Percentiles rank a stretch among this genome's conserved stretches.
phyloP scores from a whole-genome alignment of 2,797 vertebrate genomes.

The Dendrocincla fuliginosa region DNA sequence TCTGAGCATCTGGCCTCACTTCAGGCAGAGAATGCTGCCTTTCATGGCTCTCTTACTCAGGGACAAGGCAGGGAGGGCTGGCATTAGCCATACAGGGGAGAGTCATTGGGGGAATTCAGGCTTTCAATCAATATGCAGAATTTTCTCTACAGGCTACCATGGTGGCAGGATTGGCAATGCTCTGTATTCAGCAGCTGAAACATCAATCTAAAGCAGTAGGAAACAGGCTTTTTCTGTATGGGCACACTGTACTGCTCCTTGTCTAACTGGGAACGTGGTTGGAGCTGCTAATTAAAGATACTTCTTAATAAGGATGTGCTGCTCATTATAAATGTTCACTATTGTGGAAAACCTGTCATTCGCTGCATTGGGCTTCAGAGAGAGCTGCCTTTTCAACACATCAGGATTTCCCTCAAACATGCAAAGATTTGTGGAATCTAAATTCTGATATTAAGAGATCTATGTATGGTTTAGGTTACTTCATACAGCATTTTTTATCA shows the following conservation, averaged over 20 bases:
- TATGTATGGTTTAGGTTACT: not conserved
- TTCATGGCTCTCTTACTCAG: not conserved
- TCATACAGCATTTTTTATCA: not conserved
- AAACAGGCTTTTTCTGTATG: not conserved
- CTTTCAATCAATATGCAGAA: not conserved
- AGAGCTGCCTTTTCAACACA: not conserved
- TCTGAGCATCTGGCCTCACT: not conserved
- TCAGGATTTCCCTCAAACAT: not conserved
- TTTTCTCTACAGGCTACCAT: not conserved
- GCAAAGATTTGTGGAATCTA: not conserved
- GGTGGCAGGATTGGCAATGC: not conserved
- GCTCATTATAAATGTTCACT: not conserved
- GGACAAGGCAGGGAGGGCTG: not conserved
- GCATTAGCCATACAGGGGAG: slow-evolving; percentile 27
- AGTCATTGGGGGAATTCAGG: not conserved
- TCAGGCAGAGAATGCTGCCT: not conserved
- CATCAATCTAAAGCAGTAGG: not conserved
- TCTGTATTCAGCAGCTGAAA: not conserved
- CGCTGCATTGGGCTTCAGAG: not conserved
- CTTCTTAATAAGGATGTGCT: not conserved
- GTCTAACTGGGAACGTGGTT: not conserved
- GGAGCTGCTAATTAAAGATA: not conserved
- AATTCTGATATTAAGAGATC: not conserved
- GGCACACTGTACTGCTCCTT: not conserved
- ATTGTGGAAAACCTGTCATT: not conserved